Base-by-base conservation (phyloP, 2,113 vertebrate species). In the Arenaria interpres region DNA sequence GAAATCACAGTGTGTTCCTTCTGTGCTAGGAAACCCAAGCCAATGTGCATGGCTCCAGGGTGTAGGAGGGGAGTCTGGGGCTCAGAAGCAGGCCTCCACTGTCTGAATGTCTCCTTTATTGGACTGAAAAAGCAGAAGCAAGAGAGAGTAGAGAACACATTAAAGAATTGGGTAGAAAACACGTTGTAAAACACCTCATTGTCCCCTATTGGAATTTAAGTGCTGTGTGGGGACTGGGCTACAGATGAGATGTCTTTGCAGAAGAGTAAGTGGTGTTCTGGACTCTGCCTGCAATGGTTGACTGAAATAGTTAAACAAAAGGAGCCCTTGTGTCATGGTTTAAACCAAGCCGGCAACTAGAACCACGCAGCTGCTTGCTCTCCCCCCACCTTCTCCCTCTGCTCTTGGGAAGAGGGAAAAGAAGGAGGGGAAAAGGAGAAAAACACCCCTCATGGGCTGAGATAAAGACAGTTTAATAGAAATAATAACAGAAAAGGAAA, bases 31-130 rank as follows among this genome's bases (percentile, higher is more conserved):
- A 93, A 71, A 66, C 6, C 6, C 21, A 57, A 56, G 32, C 21
- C 2, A 0, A 14, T 30, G 2, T 28, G 14, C 1, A 1, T 32
- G 12, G 27, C 73, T 60, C 35, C 51, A 45, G 27, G 18, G 5
- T 54, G 28, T 25, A 63, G 33, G 23, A 0, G 1, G 85, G 22
- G 30, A 57, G 6, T 57, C 59, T 56, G 35, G 30, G 18, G 5
- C 8, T 64, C 1, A 0, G 18, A 9, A 80, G 14, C 15, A 35
- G 22, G 30, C 35, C 35, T 53, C 24, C 0, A 2, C 16, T 11
- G 0, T 21, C 30, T 56, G 57, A 68, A 46, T 1, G 3, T 39
- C 54, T 66, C 19, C 37, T 74, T 43, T 37, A 13, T 53, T 12
- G 28, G 28, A 28, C 14, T 66, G 50, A 77, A 87, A 80, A 89